Conservation (phyloP, 2,888 invertebrate genomes). For the Cepaea hortensis region DNA sequence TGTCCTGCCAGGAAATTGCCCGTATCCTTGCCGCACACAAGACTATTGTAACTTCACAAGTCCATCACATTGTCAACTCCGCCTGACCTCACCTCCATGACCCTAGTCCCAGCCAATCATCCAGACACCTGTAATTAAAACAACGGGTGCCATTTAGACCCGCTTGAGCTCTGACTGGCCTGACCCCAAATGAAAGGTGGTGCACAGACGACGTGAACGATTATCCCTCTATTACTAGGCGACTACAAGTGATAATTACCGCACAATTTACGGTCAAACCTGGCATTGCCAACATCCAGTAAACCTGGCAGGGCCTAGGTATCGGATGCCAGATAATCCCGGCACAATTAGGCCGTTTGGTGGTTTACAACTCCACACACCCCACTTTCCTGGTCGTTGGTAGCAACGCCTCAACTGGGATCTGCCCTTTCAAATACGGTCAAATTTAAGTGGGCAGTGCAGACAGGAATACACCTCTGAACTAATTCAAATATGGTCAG, state of each 20-base stretch:
- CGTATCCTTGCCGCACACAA: too few relatives aligned
- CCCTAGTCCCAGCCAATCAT: conserved; percentile 11
- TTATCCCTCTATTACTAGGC: background rate
- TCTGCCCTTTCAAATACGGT: too few relatives aligned
- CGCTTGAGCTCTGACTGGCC: background rate
- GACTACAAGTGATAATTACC: conserved; percentile 33
- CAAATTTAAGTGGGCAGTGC: too few relatives aligned
- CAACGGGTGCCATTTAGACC: background rate
- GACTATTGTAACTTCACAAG: too few relatives aligned
- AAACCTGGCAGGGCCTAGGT: background rate
- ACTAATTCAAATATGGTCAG: too few relatives aligned
- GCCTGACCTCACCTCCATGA: background rate
- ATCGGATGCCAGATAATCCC: background rate
- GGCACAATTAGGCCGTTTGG: background rate
- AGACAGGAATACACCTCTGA: too few relatives aligned
- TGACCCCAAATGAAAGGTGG: conserved; percentile 11
- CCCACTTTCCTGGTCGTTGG: too few relatives aligned
- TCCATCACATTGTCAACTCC: background rate
- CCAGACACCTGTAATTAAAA: conserved; percentile 37
- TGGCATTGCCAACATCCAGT: background rate
- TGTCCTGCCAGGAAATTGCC: too few relatives aligned
- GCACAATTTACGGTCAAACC: conserved; percentile 12
- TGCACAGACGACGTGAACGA: background rate
- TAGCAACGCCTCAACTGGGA: too few relatives aligned
- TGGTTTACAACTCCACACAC: background rate